These are phyloP conservation scores for Philantomba maxwellii DNA, from an alignment of 2,113 vertebrate genomes.

Conservation along the genomic window DNA sequence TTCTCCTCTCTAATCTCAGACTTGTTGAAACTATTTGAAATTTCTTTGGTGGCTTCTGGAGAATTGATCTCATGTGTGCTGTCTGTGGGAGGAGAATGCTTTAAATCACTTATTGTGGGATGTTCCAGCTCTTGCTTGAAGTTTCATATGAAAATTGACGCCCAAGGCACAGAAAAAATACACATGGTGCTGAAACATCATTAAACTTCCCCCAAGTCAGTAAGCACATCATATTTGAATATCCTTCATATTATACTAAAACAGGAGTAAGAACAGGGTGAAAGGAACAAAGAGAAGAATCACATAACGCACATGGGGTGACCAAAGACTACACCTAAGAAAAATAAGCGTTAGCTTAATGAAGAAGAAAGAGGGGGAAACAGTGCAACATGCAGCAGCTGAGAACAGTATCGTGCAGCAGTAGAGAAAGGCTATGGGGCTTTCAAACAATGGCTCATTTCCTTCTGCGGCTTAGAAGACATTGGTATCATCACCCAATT, in stretches of 20 bases:
- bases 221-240: neutral
- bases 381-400: accelerated
- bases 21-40: neutral
- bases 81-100: neutral
- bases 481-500: neutral
- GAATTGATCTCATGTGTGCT: neutral
- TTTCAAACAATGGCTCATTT: neutral
- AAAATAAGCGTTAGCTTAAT: neutral
- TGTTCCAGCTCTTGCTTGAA: neutral
- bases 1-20: neutral
- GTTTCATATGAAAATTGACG: neutral
- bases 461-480: neutral
- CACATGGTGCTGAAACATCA: neutral
- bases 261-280: neutral
- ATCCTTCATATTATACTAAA: neutral
- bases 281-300: neutral
- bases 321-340: neutral
- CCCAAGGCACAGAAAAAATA: neutral
- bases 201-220: neutral
- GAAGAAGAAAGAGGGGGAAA: neutral
- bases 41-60: neutral
- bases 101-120: neutral
- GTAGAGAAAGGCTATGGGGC: neutral
- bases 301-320: neutral
- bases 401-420: too few species aligned